phyloP scores from a whole-genome alignment of 2,797 vertebrate species.

The Chaunax sp. region DNA sequence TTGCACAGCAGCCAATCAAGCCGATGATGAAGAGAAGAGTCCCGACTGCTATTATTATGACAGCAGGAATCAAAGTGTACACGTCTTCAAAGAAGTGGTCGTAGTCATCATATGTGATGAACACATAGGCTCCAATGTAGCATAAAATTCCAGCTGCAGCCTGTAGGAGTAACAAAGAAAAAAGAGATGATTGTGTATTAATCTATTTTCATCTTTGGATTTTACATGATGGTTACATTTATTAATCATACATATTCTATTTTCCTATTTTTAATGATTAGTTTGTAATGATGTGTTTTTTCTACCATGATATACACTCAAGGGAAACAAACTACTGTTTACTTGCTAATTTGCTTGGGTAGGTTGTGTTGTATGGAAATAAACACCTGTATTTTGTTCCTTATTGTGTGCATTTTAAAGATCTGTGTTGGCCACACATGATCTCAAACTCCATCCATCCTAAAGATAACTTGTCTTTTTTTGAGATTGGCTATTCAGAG shows the following conservation, averaged over 20 bases:
- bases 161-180: slow-evolving; percentile 71
- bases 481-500: background rate
- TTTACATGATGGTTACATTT: background rate
- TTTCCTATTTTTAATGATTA: no score
- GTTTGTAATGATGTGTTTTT: no score
- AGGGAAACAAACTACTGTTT: no score
- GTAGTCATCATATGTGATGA: slow-evolving; percentile 98
- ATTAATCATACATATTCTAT: no score
- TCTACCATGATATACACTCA: no score
- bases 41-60: slow-evolving; percentile 95
- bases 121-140: slow-evolving; percentile 98
- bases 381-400: no score
- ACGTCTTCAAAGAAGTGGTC: slow-evolving; percentile 98
- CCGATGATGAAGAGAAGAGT: slow-evolving; percentile 96
- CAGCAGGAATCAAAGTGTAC: slow-evolving; percentile 94
- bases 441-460: background rate
- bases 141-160: slow-evolving; percentile 97
- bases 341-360: no score
- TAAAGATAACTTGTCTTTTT: background rate
- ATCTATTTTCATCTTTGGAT: background rate
- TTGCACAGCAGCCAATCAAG: slow-evolving; percentile 96
- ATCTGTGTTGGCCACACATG: background rate
- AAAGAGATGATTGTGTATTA: background rate
- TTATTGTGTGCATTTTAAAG: no score
- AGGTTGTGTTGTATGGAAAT: no score